Conservation (phyloP, 2,113 vertebrate species). For the Scomber japonicus region DNA sequence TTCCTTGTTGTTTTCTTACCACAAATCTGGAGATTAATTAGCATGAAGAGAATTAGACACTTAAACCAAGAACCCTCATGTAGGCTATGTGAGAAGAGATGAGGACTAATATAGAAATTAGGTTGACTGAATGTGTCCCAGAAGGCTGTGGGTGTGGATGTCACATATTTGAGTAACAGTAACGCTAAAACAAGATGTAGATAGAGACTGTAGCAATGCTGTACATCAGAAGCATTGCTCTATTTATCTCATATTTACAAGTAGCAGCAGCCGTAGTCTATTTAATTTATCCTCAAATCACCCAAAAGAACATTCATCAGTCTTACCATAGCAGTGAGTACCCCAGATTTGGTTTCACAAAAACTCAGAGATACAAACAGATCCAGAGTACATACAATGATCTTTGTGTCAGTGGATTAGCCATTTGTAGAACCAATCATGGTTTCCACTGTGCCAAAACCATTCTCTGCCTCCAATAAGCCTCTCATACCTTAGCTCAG, state of each 20-base stretch:
- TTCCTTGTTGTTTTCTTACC: constrained; percentile 15
- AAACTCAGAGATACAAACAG: constrained; percentile 17
- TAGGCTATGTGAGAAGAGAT: constrained; percentile 68
- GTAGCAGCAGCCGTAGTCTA: background rate
- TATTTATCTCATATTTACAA: constrained; percentile 11
- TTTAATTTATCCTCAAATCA: constrained; percentile 2
- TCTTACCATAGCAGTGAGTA: background rate
- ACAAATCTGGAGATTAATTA: constrained; percentile 45
- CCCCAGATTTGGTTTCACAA: constrained; percentile 23
- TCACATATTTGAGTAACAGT: constrained; percentile 69
- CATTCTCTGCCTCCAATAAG: constrained; percentile 41
- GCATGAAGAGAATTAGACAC: constrained; percentile 30
- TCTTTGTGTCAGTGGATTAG: constrained; percentile 59
- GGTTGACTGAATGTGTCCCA: constrained; percentile 78
- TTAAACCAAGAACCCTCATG: constrained; percentile 61
- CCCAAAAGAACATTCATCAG: background rate
- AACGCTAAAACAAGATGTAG: constrained; percentile 51
- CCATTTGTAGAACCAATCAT: constrained; percentile 52
- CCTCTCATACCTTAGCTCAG: constrained; percentile 41
- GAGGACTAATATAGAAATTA: constrained; percentile 81
- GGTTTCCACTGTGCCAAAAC: constrained; percentile 46
- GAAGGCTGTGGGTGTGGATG: constrained; percentile 57
- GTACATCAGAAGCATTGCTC: constrained; percentile 28
- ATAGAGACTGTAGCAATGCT: constrained; percentile 21
- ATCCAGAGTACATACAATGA: constrained; percentile 40